Percentiles rank a stretch among this genome's conserved stretches.
Evolutionary conservation across 2,797 vertebrate genomes (phyloP).

Genomic region (Glossophaga mutica): DNA sequence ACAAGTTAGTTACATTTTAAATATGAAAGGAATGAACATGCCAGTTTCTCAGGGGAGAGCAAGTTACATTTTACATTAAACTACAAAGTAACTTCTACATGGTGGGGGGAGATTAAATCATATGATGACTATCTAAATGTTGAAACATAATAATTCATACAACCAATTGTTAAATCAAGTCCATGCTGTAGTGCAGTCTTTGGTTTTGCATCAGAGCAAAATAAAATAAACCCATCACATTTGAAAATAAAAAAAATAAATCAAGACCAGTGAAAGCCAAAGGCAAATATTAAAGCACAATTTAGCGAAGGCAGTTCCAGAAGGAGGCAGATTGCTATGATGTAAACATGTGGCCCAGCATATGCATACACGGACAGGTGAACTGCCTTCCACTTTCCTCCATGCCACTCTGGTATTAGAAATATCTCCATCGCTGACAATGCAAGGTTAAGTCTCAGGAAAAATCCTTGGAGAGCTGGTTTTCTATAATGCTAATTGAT

Average conservation of each 20-base stretch:
- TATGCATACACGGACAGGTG: background rate
- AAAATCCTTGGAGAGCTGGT: background rate
- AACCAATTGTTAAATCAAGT: background rate
- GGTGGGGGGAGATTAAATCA: background rate
- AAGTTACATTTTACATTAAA: constrained; percentile 22
- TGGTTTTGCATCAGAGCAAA: no score
- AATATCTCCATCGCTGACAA: background rate
- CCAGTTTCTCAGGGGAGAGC: background rate
- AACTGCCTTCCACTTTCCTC: background rate
- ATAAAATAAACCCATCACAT: no score
- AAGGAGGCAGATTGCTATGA: background rate
- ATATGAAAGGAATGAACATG: background rate
- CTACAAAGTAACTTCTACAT: background rate
- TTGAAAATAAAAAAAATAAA: background rate
- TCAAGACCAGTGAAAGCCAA: background rate
- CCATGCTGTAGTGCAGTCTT: background rate
- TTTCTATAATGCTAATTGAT: background rate
- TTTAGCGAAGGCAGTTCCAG: background rate
- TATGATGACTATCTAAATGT: background rate
- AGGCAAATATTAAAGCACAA: background rate
- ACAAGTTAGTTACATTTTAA: background rate
- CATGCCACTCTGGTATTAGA: background rate
- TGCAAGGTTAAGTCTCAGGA: background rate
- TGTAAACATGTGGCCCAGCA: background rate
- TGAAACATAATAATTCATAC: background rate